These are phyloP conservation scores for Meteorus sp. DNA, from an alignment of 1,140 invertebrate genomes.

Conservation along the genomic window DNA sequence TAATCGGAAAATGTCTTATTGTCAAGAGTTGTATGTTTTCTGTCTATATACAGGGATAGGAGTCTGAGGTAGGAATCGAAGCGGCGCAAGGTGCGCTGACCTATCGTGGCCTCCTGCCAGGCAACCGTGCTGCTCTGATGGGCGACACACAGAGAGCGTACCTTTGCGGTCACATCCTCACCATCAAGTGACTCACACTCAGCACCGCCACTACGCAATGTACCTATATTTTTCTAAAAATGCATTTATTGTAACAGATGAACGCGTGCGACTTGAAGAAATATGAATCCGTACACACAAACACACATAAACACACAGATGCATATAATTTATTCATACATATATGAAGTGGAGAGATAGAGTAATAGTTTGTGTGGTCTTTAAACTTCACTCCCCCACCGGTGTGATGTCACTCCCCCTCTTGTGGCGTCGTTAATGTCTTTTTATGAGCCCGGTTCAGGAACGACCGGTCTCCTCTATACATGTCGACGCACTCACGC, in stretches of 20 bases:
- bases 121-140: conserved; percentile 16
- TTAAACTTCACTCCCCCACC: not conserved
- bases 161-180: not conserved
- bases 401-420: not conserved
- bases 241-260: too few relatives aligned
- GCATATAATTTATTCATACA: not conserved
- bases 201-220: too few relatives aligned
- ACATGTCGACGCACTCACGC: not conserved
- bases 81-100: conserved; percentile 43
- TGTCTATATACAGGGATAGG: not conserved
- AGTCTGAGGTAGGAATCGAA: conserved; percentile 22
- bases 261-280: too few relatives aligned
- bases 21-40: too few relatives aligned
- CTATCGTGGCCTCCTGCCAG: conserved; percentile 37
- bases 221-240: too few relatives aligned
- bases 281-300: too few relatives aligned
- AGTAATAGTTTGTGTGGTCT: not conserved
- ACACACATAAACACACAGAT: too few relatives aligned
- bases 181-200: not conserved
- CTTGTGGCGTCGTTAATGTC: conserved; percentile 25
- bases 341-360: too few relatives aligned
- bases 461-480: conserved; percentile 26
- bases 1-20: too few relatives aligned
- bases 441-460: conserved; percentile 24
- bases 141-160: too few relatives aligned